A percentile compares a stretch with the other conserved stretches of the same genome.
phyloP scores from a whole-genome alignment of 2,888 invertebrate genomes.

The Gryllus longicercus region DNA sequence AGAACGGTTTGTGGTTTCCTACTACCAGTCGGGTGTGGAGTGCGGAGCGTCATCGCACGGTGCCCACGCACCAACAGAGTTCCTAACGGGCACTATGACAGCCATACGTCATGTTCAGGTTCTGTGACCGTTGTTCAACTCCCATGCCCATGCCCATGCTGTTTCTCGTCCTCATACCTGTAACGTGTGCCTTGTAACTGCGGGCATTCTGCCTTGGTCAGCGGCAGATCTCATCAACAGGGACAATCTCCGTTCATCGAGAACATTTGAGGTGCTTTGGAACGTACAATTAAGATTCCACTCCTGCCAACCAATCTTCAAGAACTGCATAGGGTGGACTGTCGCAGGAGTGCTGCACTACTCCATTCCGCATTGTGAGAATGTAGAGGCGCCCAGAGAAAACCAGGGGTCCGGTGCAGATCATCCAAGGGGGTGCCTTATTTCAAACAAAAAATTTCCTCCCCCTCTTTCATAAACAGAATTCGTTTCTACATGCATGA shows the following conservation, averaged over 20 bases:
- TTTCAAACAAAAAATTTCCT: no score
- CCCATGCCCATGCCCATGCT: not conserved
- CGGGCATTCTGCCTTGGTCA: not conserved
- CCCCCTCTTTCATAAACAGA: no score
- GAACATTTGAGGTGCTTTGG: not conserved
- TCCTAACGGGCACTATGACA: not conserved
- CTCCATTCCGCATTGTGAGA: not conserved
- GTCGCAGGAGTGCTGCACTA: not conserved
- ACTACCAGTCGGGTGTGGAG: no score
- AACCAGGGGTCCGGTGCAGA: no score
- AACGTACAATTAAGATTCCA: not conserved
- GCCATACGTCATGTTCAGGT: not conserved
- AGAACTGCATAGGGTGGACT: not conserved
- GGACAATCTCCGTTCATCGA: not conserved
- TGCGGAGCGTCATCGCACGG: no score
- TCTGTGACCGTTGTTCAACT: not conserved
- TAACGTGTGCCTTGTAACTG: not conserved
- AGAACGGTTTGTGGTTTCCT: no score
- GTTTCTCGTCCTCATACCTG: not conserved
- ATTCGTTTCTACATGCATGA: no score
- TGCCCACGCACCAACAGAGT: no score
- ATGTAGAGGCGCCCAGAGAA: no score
- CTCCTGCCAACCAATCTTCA: not conserved
- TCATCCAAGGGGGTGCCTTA: no score
- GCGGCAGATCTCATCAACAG: not conserved